Base-by-base conservation (phyloP, 2,888 invertebrate genomes). In the Theodoxus fluviatilis region DNA sequence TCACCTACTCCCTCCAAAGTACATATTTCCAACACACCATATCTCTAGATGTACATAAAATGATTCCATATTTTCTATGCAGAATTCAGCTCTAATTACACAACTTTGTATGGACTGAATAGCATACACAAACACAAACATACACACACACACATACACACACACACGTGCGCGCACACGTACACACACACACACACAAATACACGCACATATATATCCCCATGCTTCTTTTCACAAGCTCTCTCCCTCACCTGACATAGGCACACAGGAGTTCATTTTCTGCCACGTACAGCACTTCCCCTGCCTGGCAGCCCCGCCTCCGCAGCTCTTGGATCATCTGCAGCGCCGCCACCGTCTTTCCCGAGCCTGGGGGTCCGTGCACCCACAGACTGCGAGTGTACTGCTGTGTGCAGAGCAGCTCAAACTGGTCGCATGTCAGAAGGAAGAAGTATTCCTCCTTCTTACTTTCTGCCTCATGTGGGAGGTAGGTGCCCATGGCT, bases 361-460 rank as follows among this genome's bases (percentile, higher is more conserved):
- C 82, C 15, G 79, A 74, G 0, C 81, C 82, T 1, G 82, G 79
- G 1, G 82, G 81, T 22, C 82, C 81, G 72, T 82, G 82, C 33
- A 82, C 75, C 82, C 82, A 82, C 68, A 82, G 75, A 71, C 80
- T 80, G 68, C 72, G 77, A 33, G 78, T 80, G 72, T 77, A 79
- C 69, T 82, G 82, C 52, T 78, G 79, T 0, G 73, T 76, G 78
- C 78, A 80, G 66, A 82, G 74, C 73, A 82, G 71, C 67, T 82
- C 79, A 74, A 82, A 79, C 77, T 82, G 82, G 68, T 81, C 82
- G 71, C 79, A 76, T 15, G 82, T 82, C 74, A 82, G 71, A 70
- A 82, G 52, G 70, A 80, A 81, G 59, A 78, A 76, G 52, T 80
- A 79, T 28, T 73, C 72, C 1, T 68, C 67, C 28, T 52, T 12